Conservation (phyloP, 2,797 vertebrate genomes). For the Centroberyx gerrardi region DNA sequence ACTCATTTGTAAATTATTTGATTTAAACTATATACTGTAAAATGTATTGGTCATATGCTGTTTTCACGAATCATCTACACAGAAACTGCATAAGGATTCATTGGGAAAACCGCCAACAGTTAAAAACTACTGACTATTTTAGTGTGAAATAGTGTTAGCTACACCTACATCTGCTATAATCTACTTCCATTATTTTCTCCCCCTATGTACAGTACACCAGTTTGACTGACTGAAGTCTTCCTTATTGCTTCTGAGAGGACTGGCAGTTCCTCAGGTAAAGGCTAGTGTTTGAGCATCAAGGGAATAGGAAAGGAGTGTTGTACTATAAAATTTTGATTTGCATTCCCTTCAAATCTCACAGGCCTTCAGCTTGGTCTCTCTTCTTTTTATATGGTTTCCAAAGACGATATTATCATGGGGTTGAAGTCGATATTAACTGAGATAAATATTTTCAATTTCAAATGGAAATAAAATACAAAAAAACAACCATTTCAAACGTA, state of each 20-base stretch:
- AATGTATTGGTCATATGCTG: background rate
- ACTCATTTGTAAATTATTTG: background rate
- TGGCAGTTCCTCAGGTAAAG: background rate
- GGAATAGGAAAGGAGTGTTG: slow-evolving; percentile 2
- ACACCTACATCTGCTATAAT: slow-evolving; percentile 29
- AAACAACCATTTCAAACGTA: slow-evolving; percentile 1
- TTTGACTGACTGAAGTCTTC: background rate
- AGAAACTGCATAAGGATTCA: slow-evolving; percentile 34
- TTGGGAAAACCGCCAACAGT: slow-evolving; percentile 24
- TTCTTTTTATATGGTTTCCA: slow-evolving; percentile 2
- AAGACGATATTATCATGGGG: background rate
- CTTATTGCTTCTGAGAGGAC: slow-evolving; percentile 11
- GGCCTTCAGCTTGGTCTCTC: background rate
- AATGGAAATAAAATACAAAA: slow-evolving; percentile 13
- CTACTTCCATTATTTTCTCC: slow-evolving; percentile 14
- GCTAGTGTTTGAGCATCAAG: slow-evolving; percentile 20
- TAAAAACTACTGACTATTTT: slow-evolving; percentile 24
- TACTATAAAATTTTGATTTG: background rate
- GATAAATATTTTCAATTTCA: slow-evolving; percentile 39
- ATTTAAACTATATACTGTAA: slow-evolving; percentile 19
- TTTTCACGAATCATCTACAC: slow-evolving; percentile 24
- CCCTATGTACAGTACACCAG: slow-evolving; percentile 22
- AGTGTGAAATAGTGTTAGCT: slow-evolving; percentile 41
- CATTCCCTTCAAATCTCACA: slow-evolving; percentile 5
- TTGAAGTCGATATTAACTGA: slow-evolving; percentile 23